phyloP scores from a whole-genome alignment of 1,140 invertebrate genomes.

The Drosophila albomicans region DNA sequence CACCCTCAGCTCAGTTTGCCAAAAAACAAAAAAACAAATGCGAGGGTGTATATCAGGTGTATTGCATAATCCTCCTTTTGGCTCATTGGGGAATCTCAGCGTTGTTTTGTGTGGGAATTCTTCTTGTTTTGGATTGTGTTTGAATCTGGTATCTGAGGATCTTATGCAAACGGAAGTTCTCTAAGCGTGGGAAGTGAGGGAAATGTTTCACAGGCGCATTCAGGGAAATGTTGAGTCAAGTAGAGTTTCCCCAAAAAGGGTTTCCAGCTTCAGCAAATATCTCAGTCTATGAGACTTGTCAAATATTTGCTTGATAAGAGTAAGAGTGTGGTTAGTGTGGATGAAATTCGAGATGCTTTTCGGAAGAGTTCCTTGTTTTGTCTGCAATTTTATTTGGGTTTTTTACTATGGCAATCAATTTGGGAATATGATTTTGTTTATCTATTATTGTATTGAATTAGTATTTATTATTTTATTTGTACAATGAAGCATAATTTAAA shows the following conservation, averaged over 20 bases:
- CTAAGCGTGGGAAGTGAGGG: conserved; percentile 27
- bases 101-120: conserved; percentile 22
- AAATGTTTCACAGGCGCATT: not conserved
- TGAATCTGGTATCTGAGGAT: not conserved
- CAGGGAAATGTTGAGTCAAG: no score
- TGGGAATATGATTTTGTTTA: no score
- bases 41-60: conserved; percentile 39
- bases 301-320: not conserved
- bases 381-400: not conserved
- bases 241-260: not conserved
- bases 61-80: conserved; percentile 37
- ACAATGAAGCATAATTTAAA: no score
- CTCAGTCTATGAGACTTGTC: not conserved
- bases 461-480: no score
- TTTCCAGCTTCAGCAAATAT: not conserved
- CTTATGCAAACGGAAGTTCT: conserved; percentile 19
- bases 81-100: conserved; percentile 6
- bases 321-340: not conserved
- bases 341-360: not conserved
- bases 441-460: no score
- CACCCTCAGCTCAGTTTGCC: conserved; percentile 30
- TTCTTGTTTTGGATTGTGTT: not conserved
- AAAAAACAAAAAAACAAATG: conserved; percentile 2
- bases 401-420: not conserved
- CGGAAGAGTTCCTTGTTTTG: not conserved